Base-by-base conservation (phyloP, 2,113 vertebrate genomes). In the Piliocolobus tephrosceles region DNA sequence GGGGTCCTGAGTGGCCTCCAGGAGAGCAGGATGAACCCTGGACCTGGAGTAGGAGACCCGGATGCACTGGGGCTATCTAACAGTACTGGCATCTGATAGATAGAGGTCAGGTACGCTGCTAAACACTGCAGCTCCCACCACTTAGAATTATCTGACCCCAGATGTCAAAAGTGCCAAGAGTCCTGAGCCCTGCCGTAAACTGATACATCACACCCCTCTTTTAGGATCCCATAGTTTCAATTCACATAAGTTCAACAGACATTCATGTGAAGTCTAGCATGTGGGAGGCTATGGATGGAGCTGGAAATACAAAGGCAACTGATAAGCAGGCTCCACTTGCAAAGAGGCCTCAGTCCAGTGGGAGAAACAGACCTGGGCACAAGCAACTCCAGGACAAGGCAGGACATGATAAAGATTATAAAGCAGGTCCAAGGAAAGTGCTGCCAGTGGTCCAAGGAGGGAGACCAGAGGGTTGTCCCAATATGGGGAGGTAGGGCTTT, bases 281-380 rank as follows among this genome's bases (percentile, higher is more conserved):
- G 18, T n/a, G 64, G 18, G 35, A 18, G 38, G 83, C 30, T 45
- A 57, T 57, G 25, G 55, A 7, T 12, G 9, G 35, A 23, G 10
- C 9, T 30, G 22, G 92, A 43, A 89, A 25, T 64, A n/a, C 38
- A 79, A 22, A 87, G 75, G 73, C 55, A 8, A 68, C 8, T 70
- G 22, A 18, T 6, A 38, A 0, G 1, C 13, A 82, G 35, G 2
- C 3, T 55, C 55, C 0, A 0, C n/a, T 58, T 43, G 27, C 13
- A 1, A 68, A 40, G 43, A 90, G 43, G 57, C 27, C 32, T 85
- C 25, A 32, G 80, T 45, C 32, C 73, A 20, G 10, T 3, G 68
- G 47, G 23, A 85, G 72, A 88, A 40, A 52, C 25, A n/a, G n/a
- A 50, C 27, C 23, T 20, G 16, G 76, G 20, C 50, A 2, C 52